Base-by-base conservation (phyloP, 2,797 vertebrate species). In the Poecilia picta region DNA sequence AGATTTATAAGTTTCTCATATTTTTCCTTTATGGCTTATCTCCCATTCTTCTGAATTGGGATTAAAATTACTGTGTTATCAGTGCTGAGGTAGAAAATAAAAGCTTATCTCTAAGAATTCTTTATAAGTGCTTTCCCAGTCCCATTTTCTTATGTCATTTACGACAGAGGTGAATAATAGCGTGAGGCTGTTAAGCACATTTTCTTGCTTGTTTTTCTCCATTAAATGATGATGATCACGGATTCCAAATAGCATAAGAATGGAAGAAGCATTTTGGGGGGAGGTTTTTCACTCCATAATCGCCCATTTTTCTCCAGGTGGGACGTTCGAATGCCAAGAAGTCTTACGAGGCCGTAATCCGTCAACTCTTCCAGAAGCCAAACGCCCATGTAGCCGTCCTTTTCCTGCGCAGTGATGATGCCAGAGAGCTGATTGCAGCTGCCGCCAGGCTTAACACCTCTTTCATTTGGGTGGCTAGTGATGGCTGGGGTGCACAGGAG, bases 401-500 rank as follows among this genome's bases (percentile, higher is more conserved):
- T 71, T 99, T 99, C 95, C 97, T 99, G 94, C 91, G 98, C 8
- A 97, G 97, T 0, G 98, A 99, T 0, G 98, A 99, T 83, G 98
- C 98, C 13, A 95, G 97, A 8, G 98, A 99, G 91, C 96, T 99
- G 66, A 95, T 99, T 5, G 97, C 97, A 0, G 98, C 98, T 0
- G 98, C 98, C 74, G 96, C 96, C 79, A 95, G 97, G 15, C 97
- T 98, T 79, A 99, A 98, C 0, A 95, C 97, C 81, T 98, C 98
- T 77, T 98, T 99, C 89, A 98, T 98, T 78, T 99, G 98, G 98
- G 97, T 99, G 72, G 98, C 98, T 90, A 99, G 98, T 0, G 98
- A 99, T 0, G 98, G 98, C 36, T 99, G 98, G 98, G 98, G 98
- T 7, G 98, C 98, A 0, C 98, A 99, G 90, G 98, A 99, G 85